These are phyloP conservation scores for Saimiri boliviensis DNA, from an alignment of 2,113 vertebrate genomes.

Conservation along the genomic window DNA sequence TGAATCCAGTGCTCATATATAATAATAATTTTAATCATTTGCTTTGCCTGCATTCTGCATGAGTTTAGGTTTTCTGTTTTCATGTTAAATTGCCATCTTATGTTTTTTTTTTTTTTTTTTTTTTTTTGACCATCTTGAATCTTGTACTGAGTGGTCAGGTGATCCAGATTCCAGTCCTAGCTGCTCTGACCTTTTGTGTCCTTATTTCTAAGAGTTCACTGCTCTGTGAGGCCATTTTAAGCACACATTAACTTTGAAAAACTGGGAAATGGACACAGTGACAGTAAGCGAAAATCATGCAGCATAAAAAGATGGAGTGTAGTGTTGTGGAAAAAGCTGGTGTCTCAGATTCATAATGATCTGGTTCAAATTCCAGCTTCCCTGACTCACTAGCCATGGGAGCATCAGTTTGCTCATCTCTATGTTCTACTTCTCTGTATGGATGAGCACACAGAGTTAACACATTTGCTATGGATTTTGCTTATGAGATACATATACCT, in stretches of 20 bases:
- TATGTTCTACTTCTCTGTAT: not conserved
- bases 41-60: not conserved
- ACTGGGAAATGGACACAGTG: not conserved
- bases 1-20: not conserved
- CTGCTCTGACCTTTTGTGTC: not conserved
- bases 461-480: not conserved
- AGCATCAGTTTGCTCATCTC: not conserved
- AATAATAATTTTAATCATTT: not conserved
- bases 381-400: rapidly evolving
- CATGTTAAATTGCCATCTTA: not conserved
- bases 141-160: not conserved
- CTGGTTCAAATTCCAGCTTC: not conserved
- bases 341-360: not conserved
- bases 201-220: not conserved
- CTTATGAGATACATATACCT: not conserved
- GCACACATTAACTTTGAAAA: not conserved
- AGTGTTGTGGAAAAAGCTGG: not conserved
- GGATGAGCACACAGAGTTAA: not conserved
- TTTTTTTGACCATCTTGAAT: not conserved
- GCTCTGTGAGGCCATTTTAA: not conserved
- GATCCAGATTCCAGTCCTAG: not conserved
- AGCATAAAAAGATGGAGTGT: not conserved
- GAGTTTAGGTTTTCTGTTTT: not conserved
- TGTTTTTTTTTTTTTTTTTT: not conserved
- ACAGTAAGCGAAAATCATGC: not conserved